Evolutionary conservation across 2,797 vertebrate genomes (phyloP).

Genomic region (Zenarchopterus dispar): DNA sequence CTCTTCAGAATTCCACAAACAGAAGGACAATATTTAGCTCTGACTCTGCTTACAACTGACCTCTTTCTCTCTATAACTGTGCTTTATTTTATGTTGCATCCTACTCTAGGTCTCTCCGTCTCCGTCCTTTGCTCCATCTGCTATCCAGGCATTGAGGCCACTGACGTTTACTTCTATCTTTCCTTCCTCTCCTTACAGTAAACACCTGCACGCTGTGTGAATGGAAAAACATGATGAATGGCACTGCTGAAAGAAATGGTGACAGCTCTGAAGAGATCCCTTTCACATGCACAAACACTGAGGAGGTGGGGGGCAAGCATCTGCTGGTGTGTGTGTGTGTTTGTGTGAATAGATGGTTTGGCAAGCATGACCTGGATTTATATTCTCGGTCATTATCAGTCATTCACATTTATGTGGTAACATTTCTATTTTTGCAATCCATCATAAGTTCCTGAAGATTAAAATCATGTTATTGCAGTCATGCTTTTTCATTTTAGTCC

Average conservation of each 20-base stretch:
- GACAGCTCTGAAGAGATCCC: conserved; percentile 65
- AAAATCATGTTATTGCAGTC: conserved; percentile 10
- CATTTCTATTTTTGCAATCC: conserved; percentile 17
- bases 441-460: conserved; percentile 21
- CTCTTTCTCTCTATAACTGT: conserved; percentile 3
- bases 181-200: conserved; percentile 65
- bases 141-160: conserved; percentile 57
- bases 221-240: conserved; percentile 62
- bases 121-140: conserved; percentile 63
- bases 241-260: conserved; percentile 58
- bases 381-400: conserved; percentile 48
- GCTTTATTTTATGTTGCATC: conserved; percentile 39
- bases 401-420: conserved; percentile 24
- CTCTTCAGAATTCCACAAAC: conserved; percentile 22
- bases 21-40: conserved; percentile 31
- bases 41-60: conserved; percentile 9
- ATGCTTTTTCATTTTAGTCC: conserved; percentile 17
- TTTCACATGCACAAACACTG: conserved; percentile 60
- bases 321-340: conserved; percentile 4
- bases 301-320: conserved; percentile 2
- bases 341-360: neutral
- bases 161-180: conserved; percentile 59
- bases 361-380: conserved; percentile 41
- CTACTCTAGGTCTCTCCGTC: conserved; percentile 4
- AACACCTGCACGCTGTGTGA: conserved; percentile 68